Evolutionary conservation across 2,888 invertebrate species (phyloP), one percentile per base, ranked within the genome.

Genomic region (Nemotelus nigrinus): DNA sequence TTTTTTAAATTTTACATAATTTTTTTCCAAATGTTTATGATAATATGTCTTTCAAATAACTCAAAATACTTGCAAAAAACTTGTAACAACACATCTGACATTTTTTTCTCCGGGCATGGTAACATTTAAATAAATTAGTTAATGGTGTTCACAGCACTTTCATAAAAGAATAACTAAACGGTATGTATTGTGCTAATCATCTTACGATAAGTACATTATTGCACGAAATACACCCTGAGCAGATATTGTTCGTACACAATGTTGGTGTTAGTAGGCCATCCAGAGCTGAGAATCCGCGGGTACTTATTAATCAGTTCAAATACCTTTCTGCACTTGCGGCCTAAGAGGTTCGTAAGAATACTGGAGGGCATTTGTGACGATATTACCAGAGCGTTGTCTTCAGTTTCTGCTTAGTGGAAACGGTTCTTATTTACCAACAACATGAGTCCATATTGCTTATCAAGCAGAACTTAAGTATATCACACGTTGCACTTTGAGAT

Each of bases 241-340:
- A 47, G 2, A 45, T 48, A n/a, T 3, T 25, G 25, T 67, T 8
- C 39, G 10, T 25, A n/a, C 47, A 41, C 41, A 72, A 3, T 4
- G 48, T 58, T 72, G 4, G 63, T 48, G 10, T 76, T 76, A 76
- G 76, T 78, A 78, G 78, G 78, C 68, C 78, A 78, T 63, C 55
- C 43, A 47, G 57, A 76, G 71, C 57, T 48, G 77, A 79, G 77
- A 79, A 77, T 79, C 74, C 79, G 78, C 79, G 80, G 80, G 80
- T 80, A 79, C 80, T 80, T 78, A 78, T 78, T 80, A 77, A 78
- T 70, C 78, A 63, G 79, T 80, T 80, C 80, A 78, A 79, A 77
- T 72, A 78, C 77, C 77, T 78, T 79, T 78, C 25, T 65, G 71
- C 48, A 44, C 57, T 63, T 50, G 39, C n/a, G 71, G 48, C 47